These are phyloP conservation scores for Montipora capitata DNA, from an alignment of 92 coral and sea anemone species.

Conservation along the genomic window DNA sequence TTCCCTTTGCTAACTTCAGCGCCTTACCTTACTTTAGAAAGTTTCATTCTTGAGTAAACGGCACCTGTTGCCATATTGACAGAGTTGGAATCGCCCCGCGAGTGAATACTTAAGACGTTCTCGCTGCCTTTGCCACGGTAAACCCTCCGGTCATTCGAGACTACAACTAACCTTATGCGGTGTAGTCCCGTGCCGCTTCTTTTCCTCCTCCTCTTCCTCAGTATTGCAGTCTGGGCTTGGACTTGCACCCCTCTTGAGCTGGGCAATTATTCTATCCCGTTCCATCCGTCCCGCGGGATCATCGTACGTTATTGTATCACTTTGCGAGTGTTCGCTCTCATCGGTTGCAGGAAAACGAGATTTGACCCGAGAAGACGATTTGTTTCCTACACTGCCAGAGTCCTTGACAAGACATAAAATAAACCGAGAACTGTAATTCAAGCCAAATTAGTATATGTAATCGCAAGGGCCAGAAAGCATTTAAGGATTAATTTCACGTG, in stretches of 20 bases:
- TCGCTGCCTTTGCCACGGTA: too few relatives aligned
- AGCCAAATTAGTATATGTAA: too few relatives aligned
- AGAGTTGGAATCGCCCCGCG: too few relatives aligned
- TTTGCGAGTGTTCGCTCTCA: conserved; percentile 89
- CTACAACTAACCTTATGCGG: conserved; percentile 6
- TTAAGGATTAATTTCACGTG: too few relatives aligned
- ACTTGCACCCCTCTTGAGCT: conserved; percentile 81
- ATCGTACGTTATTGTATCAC: conserved; percentile 95
- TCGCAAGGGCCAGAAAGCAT: too few relatives aligned
- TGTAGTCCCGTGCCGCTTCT: conserved; percentile 1
- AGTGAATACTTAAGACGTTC: too few relatives aligned
- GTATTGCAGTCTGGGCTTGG: conserved; percentile 76
- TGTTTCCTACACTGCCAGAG: conserved; percentile 14
- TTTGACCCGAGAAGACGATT: conserved; percentile 38
- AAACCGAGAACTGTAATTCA: too few relatives aligned
- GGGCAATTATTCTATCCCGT: conserved; percentile 94
- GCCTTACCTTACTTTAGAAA: too few relatives aligned
- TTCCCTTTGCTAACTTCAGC: too few relatives aligned
- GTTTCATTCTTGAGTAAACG: too few relatives aligned
- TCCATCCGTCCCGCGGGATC: conserved; percentile 97
- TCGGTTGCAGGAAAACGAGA: conserved; percentile 47
- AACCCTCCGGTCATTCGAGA: not conserved
- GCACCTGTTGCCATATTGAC: too few relatives aligned
- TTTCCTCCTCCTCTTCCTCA: conserved; percentile 55
- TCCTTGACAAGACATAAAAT: not conserved